Evolutionary conservation across 2,797 vertebrate species (phyloP).

Genomic region (Sciurus carolinensis): DNA sequence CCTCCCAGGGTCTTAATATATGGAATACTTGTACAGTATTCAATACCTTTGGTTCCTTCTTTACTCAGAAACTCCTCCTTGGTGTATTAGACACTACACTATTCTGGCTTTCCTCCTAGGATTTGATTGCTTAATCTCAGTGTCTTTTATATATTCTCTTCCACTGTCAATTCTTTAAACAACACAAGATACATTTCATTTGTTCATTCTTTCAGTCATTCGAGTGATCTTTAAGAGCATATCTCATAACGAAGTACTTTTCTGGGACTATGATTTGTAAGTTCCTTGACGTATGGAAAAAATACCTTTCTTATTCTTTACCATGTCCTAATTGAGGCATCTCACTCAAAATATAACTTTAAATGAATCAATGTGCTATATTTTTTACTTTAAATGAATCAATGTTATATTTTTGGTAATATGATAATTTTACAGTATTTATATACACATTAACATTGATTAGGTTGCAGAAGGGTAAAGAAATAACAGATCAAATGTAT

Average conservation of each 20-base stretch:
- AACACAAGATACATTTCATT: background rate
- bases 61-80: background rate
- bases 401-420: background rate
- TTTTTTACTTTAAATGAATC: background rate
- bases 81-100: background rate
- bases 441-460: constrained; percentile 7
- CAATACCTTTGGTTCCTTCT: background rate
- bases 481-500: constrained; percentile 24
- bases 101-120: background rate
- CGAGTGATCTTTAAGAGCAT: background rate
- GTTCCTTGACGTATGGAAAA: background rate
- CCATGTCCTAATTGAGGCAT: background rate
- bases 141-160: background rate
- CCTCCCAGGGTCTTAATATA: background rate
- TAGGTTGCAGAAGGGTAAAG: constrained; percentile 17
- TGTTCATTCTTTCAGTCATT: background rate
- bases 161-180: background rate
- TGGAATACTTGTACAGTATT: background rate
- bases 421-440: constrained; percentile 23
- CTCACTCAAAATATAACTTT: constrained; percentile 34
- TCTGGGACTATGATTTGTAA: background rate
- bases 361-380: background rate
- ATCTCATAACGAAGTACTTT: background rate
- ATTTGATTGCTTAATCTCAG: background rate
- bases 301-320: too few species aligned